Conservation (phyloP, 1,140 invertebrate genomes). For the Drosophila nigromelanica region DNA sequence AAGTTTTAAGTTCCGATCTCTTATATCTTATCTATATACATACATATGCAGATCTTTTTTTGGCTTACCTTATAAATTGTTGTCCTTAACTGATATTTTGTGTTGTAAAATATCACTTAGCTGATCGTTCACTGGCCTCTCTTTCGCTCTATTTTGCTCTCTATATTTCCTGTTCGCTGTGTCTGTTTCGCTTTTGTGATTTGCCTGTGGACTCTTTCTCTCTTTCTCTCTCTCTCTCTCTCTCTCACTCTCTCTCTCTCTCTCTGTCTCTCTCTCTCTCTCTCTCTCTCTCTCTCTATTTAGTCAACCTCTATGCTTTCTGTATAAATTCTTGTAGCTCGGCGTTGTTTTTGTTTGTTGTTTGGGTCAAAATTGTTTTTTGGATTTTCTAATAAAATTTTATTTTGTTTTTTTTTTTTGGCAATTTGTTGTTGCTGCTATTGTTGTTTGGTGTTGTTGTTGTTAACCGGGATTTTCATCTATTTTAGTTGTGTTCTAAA, state of each 20-base stretch:
- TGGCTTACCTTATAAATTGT: conserved; percentile 68
- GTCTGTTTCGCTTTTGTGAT: conserved; percentile 27
- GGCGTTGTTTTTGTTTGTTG: conserved; percentile 24
- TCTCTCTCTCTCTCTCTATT: conserved; percentile 6
- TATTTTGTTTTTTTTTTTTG: conserved; percentile 47
- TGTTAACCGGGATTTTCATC: conserved; percentile 51
- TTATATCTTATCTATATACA: not conserved
- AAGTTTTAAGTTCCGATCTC: no score
- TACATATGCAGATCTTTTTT: not conserved
- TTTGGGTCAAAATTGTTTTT: conserved; percentile 7
- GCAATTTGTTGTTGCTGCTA: conserved; percentile 50
- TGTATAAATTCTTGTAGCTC: conserved; percentile 72
- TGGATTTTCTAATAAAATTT: conserved; percentile 2
- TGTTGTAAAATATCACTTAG: conserved; percentile 75
- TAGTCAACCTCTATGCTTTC: conserved; percentile 19
- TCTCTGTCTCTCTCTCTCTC: conserved; percentile 7
- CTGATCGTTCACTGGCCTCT: conserved; percentile 47
- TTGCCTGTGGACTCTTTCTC: not conserved
- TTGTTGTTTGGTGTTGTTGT: conserved; percentile 33
- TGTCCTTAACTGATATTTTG: conserved; percentile 79
- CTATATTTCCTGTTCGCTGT: conserved; percentile 10
- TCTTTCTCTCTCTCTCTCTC: conserved; percentile 8
- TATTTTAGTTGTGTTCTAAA: conserved; percentile 49
- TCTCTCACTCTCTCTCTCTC: conserved; percentile 7
- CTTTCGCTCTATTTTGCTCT: conserved; percentile 16